Percentiles rank a stretch among this genome's conserved stretches.
phyloP scores from a whole-genome alignment of 2,113 vertebrate species.

The Arizona elegans region DNA sequence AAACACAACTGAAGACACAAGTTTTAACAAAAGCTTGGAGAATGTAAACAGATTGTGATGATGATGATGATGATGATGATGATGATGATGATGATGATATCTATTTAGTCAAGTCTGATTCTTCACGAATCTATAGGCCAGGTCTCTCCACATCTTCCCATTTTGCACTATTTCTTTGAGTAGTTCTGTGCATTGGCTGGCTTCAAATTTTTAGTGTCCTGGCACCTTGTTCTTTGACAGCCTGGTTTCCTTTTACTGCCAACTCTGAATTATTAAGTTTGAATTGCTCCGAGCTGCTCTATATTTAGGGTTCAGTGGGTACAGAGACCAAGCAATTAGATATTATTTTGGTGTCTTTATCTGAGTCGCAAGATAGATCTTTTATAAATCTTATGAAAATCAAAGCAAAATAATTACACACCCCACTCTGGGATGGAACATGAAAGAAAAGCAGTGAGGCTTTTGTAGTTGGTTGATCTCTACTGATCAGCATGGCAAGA shows the following conservation, averaged over 20 bases:
- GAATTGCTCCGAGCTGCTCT: not conserved
- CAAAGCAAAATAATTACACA: not conserved
- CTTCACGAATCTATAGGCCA: not conserved
- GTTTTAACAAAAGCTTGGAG: not conserved
- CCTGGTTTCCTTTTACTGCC: not conserved
- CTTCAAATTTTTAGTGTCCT: not conserved
- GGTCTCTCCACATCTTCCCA: not conserved
- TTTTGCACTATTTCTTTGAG: not conserved
- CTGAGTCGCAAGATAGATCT: not conserved
- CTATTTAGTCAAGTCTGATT: not conserved
- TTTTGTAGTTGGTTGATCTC: not conserved
- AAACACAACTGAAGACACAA: not conserved
- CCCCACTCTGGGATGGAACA: not conserved
- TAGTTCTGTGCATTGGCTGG: not conserved
- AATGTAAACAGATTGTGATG: not conserved
- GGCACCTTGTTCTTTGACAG: not conserved
- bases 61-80: too few relatives aligned
- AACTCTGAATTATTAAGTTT: not conserved
- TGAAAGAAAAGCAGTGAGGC: not conserved
- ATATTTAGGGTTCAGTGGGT: not conserved
- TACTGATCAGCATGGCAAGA: not conserved
- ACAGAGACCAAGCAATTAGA: not conserved
- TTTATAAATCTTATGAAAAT: not conserved
- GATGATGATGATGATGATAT: not conserved
- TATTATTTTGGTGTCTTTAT: not conserved